These are phyloP conservation scores for Sitta carolinensis DNA, from an alignment of 2,797 vertebrate species.

Conservation along the genomic window DNA sequence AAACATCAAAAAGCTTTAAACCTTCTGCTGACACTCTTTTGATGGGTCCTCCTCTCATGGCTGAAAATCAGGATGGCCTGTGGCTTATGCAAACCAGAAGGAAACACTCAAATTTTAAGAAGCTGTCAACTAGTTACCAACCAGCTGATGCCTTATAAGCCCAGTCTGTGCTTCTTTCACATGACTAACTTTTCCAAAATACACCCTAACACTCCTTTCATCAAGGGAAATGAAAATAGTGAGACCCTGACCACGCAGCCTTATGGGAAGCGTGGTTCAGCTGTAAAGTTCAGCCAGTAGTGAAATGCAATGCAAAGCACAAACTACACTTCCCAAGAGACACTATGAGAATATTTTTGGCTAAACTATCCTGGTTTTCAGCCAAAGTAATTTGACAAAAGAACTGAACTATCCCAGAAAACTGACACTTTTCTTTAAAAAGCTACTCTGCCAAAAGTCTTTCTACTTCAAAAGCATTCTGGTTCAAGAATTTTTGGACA, in stretches of 20 bases:
- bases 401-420: slow-evolving; percentile 5
- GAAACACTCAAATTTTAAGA: neutral
- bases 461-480: slow-evolving; percentile 18
- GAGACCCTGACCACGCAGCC: neutral
- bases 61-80: neutral
- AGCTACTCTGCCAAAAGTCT: neutral
- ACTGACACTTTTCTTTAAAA: slow-evolving; percentile 9
- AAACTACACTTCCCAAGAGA: slow-evolving; percentile 61
- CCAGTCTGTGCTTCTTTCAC: neutral
- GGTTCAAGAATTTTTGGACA: neutral
- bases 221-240: neutral
- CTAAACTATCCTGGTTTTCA: slow-evolving; percentile 49
- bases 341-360: slow-evolving; percentile 37
- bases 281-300: neutral
- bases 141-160: neutral
- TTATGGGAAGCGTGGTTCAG: neutral
- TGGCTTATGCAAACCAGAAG: neutral
- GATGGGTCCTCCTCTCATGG: neutral
- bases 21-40: neutral
- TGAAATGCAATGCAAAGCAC: slow-evolving; percentile 6
- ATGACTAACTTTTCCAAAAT: neutral
- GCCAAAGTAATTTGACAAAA: slow-evolving; percentile 55
- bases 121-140: neutral
- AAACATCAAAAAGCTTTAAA: neutral
- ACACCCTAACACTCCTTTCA: neutral